Conservation (phyloP, 1,140 invertebrate species). For the Leguminivora glycinivorella region DNA sequence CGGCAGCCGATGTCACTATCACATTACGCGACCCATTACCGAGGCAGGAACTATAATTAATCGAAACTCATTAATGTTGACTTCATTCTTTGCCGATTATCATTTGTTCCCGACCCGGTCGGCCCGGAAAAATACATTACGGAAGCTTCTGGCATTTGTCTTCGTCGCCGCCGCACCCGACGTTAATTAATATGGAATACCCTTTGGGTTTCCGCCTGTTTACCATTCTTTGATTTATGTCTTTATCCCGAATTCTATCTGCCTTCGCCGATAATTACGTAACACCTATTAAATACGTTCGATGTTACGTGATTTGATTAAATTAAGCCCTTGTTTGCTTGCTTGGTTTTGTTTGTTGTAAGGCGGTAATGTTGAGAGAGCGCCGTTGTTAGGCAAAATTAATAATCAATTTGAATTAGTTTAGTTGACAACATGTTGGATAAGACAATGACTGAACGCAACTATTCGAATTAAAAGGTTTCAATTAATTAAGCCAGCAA, state of each 20-base stretch:
- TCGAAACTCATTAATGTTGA: conserved; percentile 71
- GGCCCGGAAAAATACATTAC: conserved; percentile 76
- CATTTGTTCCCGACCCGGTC: conserved; percentile 70
- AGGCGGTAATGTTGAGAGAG: conserved; percentile 6
- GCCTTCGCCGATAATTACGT: conserved; percentile 25
- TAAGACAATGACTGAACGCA: too few relatives aligned
- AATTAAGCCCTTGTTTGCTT: conserved; percentile 7
- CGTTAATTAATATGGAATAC: conserved; percentile 78
- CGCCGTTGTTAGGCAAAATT: not conserved
- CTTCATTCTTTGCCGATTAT: conserved; percentile 77
- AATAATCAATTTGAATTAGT: not conserved
- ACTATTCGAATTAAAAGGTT: too few relatives aligned
- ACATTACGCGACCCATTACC: conserved; percentile 31
- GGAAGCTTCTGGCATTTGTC: conserved; percentile 68
- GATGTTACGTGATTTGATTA: conserved; percentile 13
- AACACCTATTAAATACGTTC: conserved; percentile 25
- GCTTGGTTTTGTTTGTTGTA: not conserved
- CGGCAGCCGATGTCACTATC: conserved; percentile 28
- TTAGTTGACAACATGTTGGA: not conserved
- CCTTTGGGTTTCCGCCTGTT: conserved; percentile 68
- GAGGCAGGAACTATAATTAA: conserved; percentile 58
- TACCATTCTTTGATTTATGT: conserved; percentile 71
- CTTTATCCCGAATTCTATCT: conserved; percentile 50
- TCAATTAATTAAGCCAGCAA: too few relatives aligned
- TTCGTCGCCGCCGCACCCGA: conserved; percentile 68